phyloP scores from a whole-genome alignment of 2,888 invertebrate genomes.

The Polymixis flavicincta region DNA sequence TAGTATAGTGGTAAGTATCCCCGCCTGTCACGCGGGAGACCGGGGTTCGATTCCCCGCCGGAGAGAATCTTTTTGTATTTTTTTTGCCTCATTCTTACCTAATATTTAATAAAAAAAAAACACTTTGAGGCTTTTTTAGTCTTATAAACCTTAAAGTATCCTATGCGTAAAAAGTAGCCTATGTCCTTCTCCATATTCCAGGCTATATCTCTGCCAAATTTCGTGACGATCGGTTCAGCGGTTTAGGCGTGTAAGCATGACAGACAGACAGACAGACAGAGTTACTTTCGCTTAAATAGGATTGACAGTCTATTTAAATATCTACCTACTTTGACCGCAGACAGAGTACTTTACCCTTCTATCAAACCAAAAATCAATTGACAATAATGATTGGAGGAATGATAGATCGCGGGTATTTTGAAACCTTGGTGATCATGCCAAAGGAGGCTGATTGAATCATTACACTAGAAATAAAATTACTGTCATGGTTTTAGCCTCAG shows the following conservation, averaged over 20 bases:
- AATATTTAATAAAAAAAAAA: not conserved
- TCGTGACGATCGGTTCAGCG: too few relatives aligned
- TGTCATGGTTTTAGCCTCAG: not conserved
- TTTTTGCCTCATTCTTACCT: not conserved
- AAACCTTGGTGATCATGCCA: not conserved
- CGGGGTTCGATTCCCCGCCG: slow-evolving; percentile 91
- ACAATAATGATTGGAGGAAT: not conserved
- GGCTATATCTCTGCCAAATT: too few relatives aligned
- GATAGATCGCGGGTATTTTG: not conserved
- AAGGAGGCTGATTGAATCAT: not conserved
- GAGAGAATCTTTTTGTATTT: slow-evolving; percentile 74
- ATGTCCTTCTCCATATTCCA: too few relatives aligned
- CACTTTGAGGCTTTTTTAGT: not conserved
- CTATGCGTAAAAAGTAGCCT: too few relatives aligned
- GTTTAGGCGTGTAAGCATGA: too few relatives aligned
- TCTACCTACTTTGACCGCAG: too few relatives aligned
- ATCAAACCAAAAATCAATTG: too few relatives aligned
- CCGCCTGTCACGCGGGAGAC: slow-evolving; percentile 91
- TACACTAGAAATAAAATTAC: not conserved
- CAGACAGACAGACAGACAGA: too few relatives aligned
- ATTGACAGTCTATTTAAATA: too few relatives aligned
- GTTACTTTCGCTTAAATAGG: too few relatives aligned
- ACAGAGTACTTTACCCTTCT: too few relatives aligned
- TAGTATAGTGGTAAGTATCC: slow-evolving; percentile 91
- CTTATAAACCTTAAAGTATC: not conserved